Evolutionary conservation across 2,113 vertebrate genomes (phyloP), one percentile per base, ranked within the genome.

Genomic region (Clarias magur): DNA sequence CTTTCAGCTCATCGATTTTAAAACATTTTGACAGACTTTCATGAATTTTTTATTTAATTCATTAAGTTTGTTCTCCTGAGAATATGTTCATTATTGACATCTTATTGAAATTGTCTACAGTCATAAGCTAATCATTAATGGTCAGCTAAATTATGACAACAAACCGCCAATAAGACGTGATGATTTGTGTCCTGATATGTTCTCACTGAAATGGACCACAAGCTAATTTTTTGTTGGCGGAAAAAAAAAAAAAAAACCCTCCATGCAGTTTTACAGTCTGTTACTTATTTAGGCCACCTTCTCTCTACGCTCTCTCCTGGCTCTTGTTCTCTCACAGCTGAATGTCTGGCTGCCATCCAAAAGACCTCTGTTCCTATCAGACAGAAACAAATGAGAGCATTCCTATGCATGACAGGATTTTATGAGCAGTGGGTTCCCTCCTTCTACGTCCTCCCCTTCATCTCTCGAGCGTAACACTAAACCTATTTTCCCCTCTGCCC

Each of bases 261-360:
- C 30, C 56, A 76, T 59, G 10, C 25, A 60, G 21, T 75, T 62
- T 75, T 60, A 75, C 27, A 54, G 27, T 75, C 30, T 84, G 54
- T 72, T 84, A 84, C 83, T 75, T 67, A 85, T 85, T 75, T 75
- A 60, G 67, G 83, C 42, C 67, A 84, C 27, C 30, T 73, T 84
- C 75, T 79, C 75, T 79, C 75, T 79, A 17, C 5, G 10, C 38
- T 21, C 72, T 42, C 62, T 25, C 8, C 27, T 59, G 67, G 82
- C 53, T 75, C 54, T 59, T 38, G 19, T n/a, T 65, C 38, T 65
- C 81, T 82, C 60, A 67, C 81, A 82, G 81, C 81, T 65, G 68
- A 75, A 75, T 15, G 34, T 75, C 56, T 75, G 68, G 54, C 70
- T 75, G 48, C 70, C 70, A 84, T 57, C 30, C 70, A 38, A 75